Percentiles rank a stretch among this genome's conserved stretches.
Evolutionary conservation across 2,113 vertebrate species (phyloP).

Genomic region (Spilogale gracilis): DNA sequence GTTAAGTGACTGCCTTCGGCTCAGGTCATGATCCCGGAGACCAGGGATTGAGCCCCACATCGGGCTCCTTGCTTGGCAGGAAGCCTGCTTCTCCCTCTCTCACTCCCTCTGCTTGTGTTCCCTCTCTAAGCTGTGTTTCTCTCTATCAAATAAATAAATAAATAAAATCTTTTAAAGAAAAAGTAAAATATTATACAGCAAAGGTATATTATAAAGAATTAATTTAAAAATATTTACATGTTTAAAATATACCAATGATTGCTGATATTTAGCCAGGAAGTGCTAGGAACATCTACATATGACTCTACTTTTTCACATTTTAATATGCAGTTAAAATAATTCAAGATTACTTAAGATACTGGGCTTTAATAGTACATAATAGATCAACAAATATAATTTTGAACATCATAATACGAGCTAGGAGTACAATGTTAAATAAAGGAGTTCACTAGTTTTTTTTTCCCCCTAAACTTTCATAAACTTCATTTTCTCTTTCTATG

Average conservation of each 20-base stretch:
- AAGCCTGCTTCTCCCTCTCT: no score
- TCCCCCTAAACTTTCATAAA: not conserved
- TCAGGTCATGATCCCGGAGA: no score
- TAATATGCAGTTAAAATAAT: not conserved
- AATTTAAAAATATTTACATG: not conserved
- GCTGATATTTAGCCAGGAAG: not conserved
- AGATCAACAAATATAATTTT: not conserved
- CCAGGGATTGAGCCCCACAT: no score
- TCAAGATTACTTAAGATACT: not conserved
- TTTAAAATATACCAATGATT: not conserved
- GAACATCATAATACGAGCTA: not conserved
- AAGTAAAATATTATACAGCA: not conserved
- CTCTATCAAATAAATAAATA: no score
- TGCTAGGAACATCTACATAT: not conserved
- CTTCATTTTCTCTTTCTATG: not conserved
- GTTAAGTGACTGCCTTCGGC: no score
- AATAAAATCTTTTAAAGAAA: not conserved
- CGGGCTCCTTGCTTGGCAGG: no score
- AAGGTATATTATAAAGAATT: not conserved
- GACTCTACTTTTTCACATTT: not conserved
- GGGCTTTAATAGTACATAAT: not conserved
- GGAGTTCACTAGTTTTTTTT: not conserved
- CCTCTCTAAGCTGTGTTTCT: no score
- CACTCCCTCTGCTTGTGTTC: no score
- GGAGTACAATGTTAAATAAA: not conserved